A percentile compares a stretch with the other conserved stretches of the same genome.
Conservation (phyloP, 2,113 vertebrate genomes). For the Lichenostomus cassidix region DNA sequence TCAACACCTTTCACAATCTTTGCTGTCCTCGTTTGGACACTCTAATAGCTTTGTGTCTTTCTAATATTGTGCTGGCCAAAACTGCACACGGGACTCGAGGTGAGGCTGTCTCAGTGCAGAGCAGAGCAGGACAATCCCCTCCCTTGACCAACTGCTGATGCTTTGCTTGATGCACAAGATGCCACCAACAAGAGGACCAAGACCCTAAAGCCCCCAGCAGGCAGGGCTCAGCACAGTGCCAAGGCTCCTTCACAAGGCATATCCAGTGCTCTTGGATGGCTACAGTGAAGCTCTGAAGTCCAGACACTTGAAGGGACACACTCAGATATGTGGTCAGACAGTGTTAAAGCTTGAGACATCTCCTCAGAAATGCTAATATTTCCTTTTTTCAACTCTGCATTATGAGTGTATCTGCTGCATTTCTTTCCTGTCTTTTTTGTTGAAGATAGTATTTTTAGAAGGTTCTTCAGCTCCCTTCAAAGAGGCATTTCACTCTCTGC, state of each 20-base stretch:
- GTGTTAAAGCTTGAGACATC: not conserved
- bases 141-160: not conserved
- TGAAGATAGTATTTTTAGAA: constrained; percentile 55
- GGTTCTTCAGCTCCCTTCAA: constrained; percentile 60
- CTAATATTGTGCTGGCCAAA: not conserved
- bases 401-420: constrained; percentile 62
- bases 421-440: constrained; percentile 60
- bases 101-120: rapidly evolving
- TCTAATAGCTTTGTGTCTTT: rapidly evolving
- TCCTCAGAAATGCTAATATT: not conserved
- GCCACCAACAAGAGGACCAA: no score
- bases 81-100: rapidly evolving
- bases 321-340: not conserved
- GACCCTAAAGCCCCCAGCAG: not conserved
- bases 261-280: not conserved
- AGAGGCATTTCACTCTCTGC: constrained; percentile 28
- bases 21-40: not conserved
- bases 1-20: not conserved
- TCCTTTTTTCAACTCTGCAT: not conserved
- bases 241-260: not conserved
- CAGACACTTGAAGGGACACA: not conserved
- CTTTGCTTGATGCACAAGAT: not conserved
- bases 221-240: not conserved
- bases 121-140: not conserved
- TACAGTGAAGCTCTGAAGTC: not conserved